Percentiles rank a stretch among this genome's conserved stretches.
Evolutionary conservation across 2,888 invertebrate species (phyloP).

Genomic region (Azorinus chamasolen): DNA sequence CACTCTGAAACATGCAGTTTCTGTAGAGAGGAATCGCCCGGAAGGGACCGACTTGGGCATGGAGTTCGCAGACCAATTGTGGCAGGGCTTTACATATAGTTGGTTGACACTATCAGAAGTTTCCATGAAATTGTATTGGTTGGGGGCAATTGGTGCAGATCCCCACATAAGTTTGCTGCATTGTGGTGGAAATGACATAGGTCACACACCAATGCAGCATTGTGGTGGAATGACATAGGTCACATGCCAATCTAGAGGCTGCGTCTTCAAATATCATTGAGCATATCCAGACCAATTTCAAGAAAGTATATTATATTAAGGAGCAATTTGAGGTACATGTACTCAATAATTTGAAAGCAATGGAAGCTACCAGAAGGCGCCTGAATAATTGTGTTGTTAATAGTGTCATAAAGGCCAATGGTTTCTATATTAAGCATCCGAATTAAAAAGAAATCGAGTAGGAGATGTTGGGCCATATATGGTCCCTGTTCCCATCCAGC

Average conservation of each 20-base stretch:
- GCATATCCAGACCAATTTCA: neutral
- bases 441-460: no score
- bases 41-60: slow-evolving; percentile 1
- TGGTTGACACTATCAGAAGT: slow-evolving; percentile 4
- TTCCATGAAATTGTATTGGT: neutral
- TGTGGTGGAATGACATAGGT: slow-evolving; percentile 28
- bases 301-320: neutral
- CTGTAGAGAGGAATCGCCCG: neutral
- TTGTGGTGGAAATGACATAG: slow-evolving; percentile 33
- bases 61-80: slow-evolving; percentile 3
- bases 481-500: no score
- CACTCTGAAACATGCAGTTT: neutral
- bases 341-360: slow-evolving; percentile 1
- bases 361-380: neutral
- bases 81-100: slow-evolving; percentile 29
- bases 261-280: neutral
- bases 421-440: neutral
- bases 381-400: slow-evolving; percentile 1
- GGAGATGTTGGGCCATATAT: no score
- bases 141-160: neutral
- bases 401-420: neutral
- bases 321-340: neutral
- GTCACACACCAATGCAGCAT: neutral
- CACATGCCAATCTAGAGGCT: neutral
- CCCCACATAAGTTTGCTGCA: slow-evolving; percentile 14